Base-by-base conservation (phyloP, 2,797 vertebrate species). In the Heliangelus exortis region DNA sequence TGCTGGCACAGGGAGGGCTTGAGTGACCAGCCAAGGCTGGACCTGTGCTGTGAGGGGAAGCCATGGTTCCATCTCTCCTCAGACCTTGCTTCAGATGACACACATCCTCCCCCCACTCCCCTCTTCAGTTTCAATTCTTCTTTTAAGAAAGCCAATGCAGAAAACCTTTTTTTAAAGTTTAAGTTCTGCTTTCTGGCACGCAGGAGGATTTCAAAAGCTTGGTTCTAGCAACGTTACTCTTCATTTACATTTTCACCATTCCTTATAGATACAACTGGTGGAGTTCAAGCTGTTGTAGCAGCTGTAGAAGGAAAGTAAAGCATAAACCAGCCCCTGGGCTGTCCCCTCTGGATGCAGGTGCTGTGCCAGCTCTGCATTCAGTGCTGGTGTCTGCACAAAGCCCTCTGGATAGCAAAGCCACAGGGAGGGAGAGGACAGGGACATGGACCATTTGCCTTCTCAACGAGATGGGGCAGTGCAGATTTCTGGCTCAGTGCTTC, bases 141-240 rank as follows among this genome's bases (percentile, higher is more conserved):
- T 89, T 94, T 81, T 50, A 59, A 76, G 34, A 41, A 33, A 84
- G 43, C 45, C 39, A 47, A 84, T 50, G 51, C 53, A 92, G 36
- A 84, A 91, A 91, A 48, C 20, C 4, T 41, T 63, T 71, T 67
- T 91, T 80, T 23, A 81, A 74, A 71, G 21, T 19, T 36, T 36
- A 74, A 73, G 73, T 95, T 96, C 85, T 81, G 73, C 90, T 94
- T 91, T 71, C 84, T 84, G 62, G 61, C 61, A 69, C 58, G 36
- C 9, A 21, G 76, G 41, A 93, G 62, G 76, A 53, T 55, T 90
- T 62, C 12, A 67, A 87, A 77, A 6, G 10, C 76, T 66, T 16
- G 22, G 28, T 53, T 78, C 19, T 10, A 18, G 54, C 28, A 28
- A 73, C 18, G 54, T 54, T 20, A 65, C 26, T 26, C 61, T 31